Conservation (phyloP, 2,113 vertebrate species). For the Falcunculus frontatus region DNA sequence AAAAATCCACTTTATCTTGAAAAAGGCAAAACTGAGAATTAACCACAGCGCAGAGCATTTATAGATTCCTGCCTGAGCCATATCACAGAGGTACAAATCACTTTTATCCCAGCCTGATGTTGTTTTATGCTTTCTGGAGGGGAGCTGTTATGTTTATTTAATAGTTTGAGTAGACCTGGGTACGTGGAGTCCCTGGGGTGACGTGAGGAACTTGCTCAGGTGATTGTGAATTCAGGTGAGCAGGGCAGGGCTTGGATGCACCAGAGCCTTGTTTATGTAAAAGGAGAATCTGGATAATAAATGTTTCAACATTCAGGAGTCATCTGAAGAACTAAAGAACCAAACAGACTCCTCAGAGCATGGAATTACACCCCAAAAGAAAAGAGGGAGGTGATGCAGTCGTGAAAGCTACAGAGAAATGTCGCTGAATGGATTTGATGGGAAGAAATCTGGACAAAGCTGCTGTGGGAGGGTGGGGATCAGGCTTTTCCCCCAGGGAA, state of each 20-base stretch:
- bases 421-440: not conserved
- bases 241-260: not conserved
- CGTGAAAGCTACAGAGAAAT: not conserved
- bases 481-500: not conserved
- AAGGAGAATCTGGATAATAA: not conserved
- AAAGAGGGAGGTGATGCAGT: not conserved
- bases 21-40: not conserved
- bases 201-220: not conserved
- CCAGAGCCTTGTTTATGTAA: not conserved
- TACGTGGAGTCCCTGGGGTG: not conserved
- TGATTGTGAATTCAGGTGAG: constrained; percentile 28
- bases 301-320: not conserved
- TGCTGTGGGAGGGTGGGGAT: not conserved
- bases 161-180: not conserved
- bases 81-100: not conserved
- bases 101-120: not conserved
- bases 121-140: constrained; percentile 36
- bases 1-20: not conserved
- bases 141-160: constrained; percentile 47
- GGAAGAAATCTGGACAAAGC: not conserved
- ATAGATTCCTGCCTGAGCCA: not conserved
- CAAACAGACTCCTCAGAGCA: not conserved
- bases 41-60: not conserved
- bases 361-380: not conserved
- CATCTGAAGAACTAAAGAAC: not conserved